phyloP scores from a whole-genome alignment of 2,888 invertebrate genomes.

The Ophion ventricosus region DNA sequence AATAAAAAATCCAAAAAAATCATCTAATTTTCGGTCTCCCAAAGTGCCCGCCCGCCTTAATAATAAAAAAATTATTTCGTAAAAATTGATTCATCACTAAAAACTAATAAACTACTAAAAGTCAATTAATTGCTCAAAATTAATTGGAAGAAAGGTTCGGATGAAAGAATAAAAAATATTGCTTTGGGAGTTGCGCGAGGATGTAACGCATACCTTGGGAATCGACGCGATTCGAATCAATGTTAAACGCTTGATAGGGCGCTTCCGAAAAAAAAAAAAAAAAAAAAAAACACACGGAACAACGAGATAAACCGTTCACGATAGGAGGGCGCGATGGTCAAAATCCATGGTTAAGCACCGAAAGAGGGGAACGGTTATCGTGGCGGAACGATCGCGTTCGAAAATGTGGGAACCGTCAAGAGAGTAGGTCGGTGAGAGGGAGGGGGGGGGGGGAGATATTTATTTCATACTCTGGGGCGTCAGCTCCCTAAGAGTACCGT shows the following conservation, averaged over 20 bases:
- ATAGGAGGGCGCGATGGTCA: slow-evolving; percentile 29
- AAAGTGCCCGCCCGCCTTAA: too few relatives aligned
- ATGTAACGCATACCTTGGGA: slow-evolving; percentile 8
- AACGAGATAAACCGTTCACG: slow-evolving; percentile 28
- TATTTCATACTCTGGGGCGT: too few relatives aligned
- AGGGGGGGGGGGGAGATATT: not conserved
- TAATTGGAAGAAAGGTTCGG: not conserved
- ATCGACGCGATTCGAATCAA: slow-evolving; percentile 44
- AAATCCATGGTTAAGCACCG: slow-evolving; percentile 57
- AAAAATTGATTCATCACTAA: too few relatives aligned
- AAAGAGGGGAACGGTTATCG: slow-evolving; percentile 44
- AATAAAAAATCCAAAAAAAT: too few relatives aligned
- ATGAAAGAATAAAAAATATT: not conserved
- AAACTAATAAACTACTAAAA: too few relatives aligned
- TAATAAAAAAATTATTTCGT: too few relatives aligned
- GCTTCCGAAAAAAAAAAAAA: slow-evolving; percentile 23
- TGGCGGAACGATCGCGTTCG: slow-evolving; percentile 57
- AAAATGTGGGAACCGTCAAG: slow-evolving; percentile 48
- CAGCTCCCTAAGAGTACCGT: too few relatives aligned
- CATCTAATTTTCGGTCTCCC: too few relatives aligned
- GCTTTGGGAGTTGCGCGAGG: too few relatives aligned
- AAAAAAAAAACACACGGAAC: slow-evolving; percentile 10
- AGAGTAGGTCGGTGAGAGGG: too few relatives aligned
- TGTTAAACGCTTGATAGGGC: slow-evolving; percentile 24
- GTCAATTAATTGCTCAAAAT: too few relatives aligned